Evolutionary conservation across 2,888 invertebrate genomes (phyloP).

Genomic region (Notocelia uddmanniana): DNA sequence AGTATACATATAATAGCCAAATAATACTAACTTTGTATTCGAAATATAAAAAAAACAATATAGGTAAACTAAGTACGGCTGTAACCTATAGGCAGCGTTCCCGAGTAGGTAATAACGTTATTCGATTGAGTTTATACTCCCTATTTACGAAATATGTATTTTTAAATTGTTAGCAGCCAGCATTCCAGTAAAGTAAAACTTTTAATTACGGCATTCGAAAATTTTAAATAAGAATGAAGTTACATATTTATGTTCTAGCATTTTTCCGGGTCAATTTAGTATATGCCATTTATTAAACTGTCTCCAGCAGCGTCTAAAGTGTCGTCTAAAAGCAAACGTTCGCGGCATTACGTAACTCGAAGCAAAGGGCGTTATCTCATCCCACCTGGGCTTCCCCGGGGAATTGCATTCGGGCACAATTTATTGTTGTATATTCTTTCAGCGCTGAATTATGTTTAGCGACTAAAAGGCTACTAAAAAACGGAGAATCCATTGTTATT

Average conservation of each 20-base stretch:
- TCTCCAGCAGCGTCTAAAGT: background rate
- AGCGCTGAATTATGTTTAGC: conserved; percentile 1
- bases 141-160: background rate
- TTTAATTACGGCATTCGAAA: background rate
- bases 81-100: no score
- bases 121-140: background rate
- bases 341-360: conserved; percentile 7
- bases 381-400: conserved; percentile 8
- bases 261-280: background rate
- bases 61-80: no score
- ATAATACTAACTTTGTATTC: no score
- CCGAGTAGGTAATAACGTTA: no score
- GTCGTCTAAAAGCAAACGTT: background rate
- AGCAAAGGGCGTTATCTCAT: conserved; percentile 20
- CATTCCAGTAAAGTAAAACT: background rate
- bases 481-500: background rate
- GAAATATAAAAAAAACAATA: no score
- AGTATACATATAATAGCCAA: no score
- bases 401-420: conserved; percentile 16
- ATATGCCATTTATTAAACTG: background rate
- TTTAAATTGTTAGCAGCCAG: background rate
- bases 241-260: background rate
- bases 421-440: conserved; percentile 26
- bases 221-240: background rate
- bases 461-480: no score